Percentiles rank a stretch among this genome's conserved stretches.
These are phyloP conservation scores for Todiramphus chloris DNA, from an alignment of 2,113 vertebrate species.

Conservation along the genomic window DNA sequence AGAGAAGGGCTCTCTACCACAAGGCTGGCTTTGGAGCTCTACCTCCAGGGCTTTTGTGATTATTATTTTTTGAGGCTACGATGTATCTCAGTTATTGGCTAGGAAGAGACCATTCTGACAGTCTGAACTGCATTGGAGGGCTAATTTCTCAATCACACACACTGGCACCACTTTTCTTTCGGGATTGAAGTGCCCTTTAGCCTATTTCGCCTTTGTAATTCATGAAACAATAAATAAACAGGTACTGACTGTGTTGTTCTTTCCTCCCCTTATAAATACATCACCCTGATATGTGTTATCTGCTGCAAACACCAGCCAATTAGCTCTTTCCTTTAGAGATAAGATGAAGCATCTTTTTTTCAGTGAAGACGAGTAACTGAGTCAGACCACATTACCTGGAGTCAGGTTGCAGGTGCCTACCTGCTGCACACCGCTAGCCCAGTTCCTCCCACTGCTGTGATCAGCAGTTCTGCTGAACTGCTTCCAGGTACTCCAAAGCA, in stretches of 20 bases:
- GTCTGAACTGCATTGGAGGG: background rate
- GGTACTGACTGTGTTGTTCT: background rate
- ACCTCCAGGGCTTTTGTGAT: background rate
- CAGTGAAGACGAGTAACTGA: background rate
- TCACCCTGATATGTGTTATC: background rate
- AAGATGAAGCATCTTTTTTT: background rate
- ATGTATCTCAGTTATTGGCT: background rate
- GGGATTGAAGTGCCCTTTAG: background rate
- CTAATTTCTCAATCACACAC: background rate
- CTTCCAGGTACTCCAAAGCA: background rate
- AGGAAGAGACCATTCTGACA: background rate
- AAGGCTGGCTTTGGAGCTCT: background rate
- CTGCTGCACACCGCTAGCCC: background rate
- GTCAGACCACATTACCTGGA: background rate
- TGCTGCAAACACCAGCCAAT: background rate
- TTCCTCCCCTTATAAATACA: slow-evolving; percentile 37
- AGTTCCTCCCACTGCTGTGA: background rate
- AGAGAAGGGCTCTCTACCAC: background rate
- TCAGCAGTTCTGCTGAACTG: background rate
- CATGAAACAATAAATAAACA: slow-evolving; percentile 43
- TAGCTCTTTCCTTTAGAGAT: background rate
- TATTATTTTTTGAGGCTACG: background rate
- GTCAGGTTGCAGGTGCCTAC: background rate
- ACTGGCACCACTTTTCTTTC: background rate
- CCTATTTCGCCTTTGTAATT: slow-evolving; percentile 15